A percentile compares a stretch with the other conserved stretches of the same genome.
Evolutionary conservation across 2,888 invertebrate species (phyloP).

Genomic region (Eristalis pertinax): DNA sequence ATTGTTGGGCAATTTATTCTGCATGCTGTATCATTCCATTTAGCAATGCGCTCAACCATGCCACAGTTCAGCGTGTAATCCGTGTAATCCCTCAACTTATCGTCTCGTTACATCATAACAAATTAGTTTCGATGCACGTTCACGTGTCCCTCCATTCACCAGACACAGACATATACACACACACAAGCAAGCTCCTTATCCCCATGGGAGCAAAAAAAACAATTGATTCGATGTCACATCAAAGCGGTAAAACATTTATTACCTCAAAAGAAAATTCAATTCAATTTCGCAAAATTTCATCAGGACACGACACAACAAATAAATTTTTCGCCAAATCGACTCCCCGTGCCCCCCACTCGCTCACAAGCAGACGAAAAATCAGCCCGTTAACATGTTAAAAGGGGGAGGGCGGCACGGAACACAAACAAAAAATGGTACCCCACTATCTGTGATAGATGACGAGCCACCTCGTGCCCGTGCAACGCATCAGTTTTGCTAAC

Average conservation of each 20-base stretch:
- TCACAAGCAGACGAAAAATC: constrained; percentile 12
- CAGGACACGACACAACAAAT: constrained; percentile 63
- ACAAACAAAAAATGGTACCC: constrained; percentile 11
- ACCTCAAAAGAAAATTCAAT: constrained; percentile 57
- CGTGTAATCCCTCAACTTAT: neutral
- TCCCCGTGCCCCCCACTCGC: neutral
- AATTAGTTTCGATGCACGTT: neutral
- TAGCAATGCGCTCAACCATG: neutral
- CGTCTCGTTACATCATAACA: neutral
- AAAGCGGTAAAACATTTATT: constrained; percentile 67
- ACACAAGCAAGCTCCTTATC: neutral
- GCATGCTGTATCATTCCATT: too few relatives aligned
- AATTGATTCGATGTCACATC: constrained; percentile 58
- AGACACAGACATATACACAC: too few relatives aligned
- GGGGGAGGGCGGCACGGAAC: constrained; percentile 11
- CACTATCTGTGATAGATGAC: constrained; percentile 62
- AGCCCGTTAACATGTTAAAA: constrained; percentile 29
- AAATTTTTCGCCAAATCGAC: constrained; percentile 50
- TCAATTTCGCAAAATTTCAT: constrained; percentile 70
- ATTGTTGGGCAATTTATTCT: too few relatives aligned
- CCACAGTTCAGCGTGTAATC: neutral
- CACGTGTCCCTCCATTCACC: too few relatives aligned
- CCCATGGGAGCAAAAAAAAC: neutral
- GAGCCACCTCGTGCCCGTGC: constrained; percentile 43
- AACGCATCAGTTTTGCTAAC: constrained; percentile 54